Evolutionary conservation across 2,888 invertebrate genomes (phyloP).

Genomic region (Sympetrum striolatum): DNA sequence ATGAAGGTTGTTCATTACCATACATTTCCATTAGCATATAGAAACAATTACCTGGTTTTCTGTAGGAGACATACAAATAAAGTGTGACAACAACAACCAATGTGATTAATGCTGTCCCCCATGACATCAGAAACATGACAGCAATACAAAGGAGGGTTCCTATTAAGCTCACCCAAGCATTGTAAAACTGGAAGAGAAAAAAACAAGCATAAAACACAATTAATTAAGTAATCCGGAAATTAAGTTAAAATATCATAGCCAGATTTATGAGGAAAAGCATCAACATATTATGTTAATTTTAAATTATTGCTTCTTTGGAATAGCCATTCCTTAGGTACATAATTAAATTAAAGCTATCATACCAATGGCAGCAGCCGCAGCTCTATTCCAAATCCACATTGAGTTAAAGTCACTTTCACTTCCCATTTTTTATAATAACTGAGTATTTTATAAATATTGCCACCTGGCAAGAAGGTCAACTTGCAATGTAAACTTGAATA

Average conservation of each 20-base stretch:
- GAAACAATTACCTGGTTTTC: slow-evolving; percentile 64
- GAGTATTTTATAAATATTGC: too few relatives aligned
- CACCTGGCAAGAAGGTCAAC: too few relatives aligned
- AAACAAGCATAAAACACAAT: slow-evolving; percentile 33
- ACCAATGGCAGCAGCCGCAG: too few relatives aligned
- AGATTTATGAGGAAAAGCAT: background rate
- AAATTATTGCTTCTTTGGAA: too few relatives aligned
- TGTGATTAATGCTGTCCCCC: slow-evolving; percentile 64
- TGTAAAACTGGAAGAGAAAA: slow-evolving; percentile 58
- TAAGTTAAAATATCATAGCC: background rate
- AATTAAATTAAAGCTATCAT: too few relatives aligned
- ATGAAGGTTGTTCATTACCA: too few relatives aligned
- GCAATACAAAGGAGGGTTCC: slow-evolving; percentile 58
- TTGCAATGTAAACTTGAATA: too few relatives aligned
- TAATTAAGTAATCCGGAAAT: background rate
- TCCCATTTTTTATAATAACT: too few relatives aligned
- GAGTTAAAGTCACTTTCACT: too few relatives aligned
- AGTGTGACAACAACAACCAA: slow-evolving; percentile 60
- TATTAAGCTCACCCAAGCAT: slow-evolving; percentile 60
- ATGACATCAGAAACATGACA: slow-evolving; percentile 66
- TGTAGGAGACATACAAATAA: slow-evolving; percentile 64
- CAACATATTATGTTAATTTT: background rate
- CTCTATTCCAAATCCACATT: too few relatives aligned
- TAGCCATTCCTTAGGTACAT: too few relatives aligned
- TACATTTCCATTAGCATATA: background rate